phyloP scores from a whole-genome alignment of 2,113 vertebrate genomes.

The Phoxinus phoxinus region DNA sequence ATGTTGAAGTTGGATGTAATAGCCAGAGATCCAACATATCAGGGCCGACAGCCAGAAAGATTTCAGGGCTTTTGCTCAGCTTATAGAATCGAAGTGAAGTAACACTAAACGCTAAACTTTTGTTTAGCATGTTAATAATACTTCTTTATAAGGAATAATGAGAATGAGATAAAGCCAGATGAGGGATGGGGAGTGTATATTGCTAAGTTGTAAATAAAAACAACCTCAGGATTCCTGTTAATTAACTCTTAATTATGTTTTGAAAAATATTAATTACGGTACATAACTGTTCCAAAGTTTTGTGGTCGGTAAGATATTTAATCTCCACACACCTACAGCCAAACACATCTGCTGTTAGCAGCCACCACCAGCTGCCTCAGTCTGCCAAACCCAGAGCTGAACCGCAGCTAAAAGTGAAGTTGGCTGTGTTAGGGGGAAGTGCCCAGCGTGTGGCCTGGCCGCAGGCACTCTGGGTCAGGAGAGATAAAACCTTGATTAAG shows the following conservation, averaged over 20 bases:
- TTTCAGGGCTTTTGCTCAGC: neutral
- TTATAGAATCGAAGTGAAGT: neutral
- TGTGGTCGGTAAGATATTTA: neutral
- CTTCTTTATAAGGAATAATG: neutral
- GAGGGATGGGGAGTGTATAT: neutral
- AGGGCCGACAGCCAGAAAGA: conserved; percentile 34
- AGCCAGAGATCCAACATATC: conserved; percentile 39
- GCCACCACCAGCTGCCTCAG: conserved; percentile 11
- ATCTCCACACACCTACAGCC: conserved; percentile 6
- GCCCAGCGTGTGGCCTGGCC: neutral
- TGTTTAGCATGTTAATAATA: neutral
- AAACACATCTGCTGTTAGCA: conserved; percentile 39
- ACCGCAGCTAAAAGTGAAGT: conserved; percentile 49
- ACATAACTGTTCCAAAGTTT: neutral
- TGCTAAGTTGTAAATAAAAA: neutral
- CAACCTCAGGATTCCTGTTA: neutral
- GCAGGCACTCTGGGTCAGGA: neutral
- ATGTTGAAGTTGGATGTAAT: conserved; percentile 52
- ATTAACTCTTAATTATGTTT: neutral
- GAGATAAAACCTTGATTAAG: neutral
- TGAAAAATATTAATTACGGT: neutral
- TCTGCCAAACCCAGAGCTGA: conserved; percentile 45
- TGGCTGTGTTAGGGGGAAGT: conserved; percentile 33
- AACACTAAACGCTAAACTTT: neutral
- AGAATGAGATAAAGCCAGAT: neutral